A percentile compares a stretch with the other conserved stretches of the same genome.
Conservation (phyloP, 2,113 vertebrate genomes). For the Nothobranchius kuhntae region DNA sequence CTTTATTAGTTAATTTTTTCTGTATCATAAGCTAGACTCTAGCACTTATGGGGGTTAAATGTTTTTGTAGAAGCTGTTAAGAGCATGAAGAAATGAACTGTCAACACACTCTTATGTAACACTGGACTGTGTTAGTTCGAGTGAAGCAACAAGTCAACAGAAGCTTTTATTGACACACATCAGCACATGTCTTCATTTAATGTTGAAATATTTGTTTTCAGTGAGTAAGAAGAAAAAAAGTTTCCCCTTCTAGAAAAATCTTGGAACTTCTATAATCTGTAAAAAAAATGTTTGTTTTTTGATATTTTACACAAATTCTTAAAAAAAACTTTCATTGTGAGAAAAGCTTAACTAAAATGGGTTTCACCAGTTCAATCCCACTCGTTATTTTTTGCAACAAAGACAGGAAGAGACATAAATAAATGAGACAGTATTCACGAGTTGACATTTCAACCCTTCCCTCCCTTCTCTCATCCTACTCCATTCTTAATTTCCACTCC, state of each 20-base stretch:
- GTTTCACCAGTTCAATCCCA: constrained; percentile 42
- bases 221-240: not conserved
- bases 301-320: not conserved
- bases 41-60: not conserved
- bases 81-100: constrained; percentile 1
- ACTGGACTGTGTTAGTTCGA: not conserved
- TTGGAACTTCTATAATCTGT: not conserved
- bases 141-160: constrained; percentile 14
- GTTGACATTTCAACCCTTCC: constrained; percentile 30
- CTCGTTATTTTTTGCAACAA: constrained; percentile 62
- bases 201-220: constrained; percentile 14
- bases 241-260: too few relatives aligned
- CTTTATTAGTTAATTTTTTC: not conserved
- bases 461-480: constrained; percentile 8
- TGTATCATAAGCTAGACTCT: not conserved
- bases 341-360: constrained; percentile 8
- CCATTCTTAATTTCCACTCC: constrained; percentile 22
- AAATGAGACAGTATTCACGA: constrained; percentile 71
- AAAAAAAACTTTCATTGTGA: too few relatives aligned
- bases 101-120: constrained; percentile 30
- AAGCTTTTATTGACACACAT: constrained; percentile 37
- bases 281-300: not conserved
- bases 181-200: constrained; percentile 2
- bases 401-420: constrained; percentile 79
- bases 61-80: not conserved